Base-by-base conservation (phyloP, 2,888 invertebrate species). In the Trissoscelio sp. region DNA sequence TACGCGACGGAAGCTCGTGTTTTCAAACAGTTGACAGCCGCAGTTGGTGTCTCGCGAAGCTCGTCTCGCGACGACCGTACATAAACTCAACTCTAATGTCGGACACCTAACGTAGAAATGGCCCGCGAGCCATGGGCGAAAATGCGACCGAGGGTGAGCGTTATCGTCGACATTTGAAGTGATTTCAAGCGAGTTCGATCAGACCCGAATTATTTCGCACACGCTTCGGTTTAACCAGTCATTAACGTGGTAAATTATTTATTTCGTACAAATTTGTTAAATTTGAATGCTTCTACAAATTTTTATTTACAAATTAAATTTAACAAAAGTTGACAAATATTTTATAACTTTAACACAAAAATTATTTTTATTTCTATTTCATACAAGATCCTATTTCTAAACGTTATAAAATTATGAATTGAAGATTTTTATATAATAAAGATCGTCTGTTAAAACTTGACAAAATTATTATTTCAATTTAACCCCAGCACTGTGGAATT, bases 1-100 rank as follows among this genome's bases (percentile, higher is more conserved):
- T 83, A 83, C 55, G 28, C 70, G 57, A 67, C 62, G 60, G 48
- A 72, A 66, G 53, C 67, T 72, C 83, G 75, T 83, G 81, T 83
- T 79, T 83, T 81, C 79, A 81, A 83, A 79, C 83, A 83, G 83
- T 83, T 75, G 75, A 72, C 66, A 81, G 74, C 57, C 78, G 79
- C 81, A 62, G 74, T 77, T 70, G 73, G 57, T 64, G 62, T 57
- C 39, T 77, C 77, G 72, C 58, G 55, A 70, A 70, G 66, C 75
- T 53, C 60, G 34, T 24, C 24, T 58, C 39, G 62, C 37, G 20
- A 67, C 39, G 39, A 53, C 62, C 3, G 28, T 31, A 11, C 37
- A 9, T 11, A 18, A 12, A 11, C 18, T 14, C 14, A 46, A 31
- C n/a, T 22, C 16, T 5, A 18, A 81, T 81, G 77, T 62, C 44